Conservation (phyloP, 2,797 vertebrate species). For the Sitta carolinensis region DNA sequence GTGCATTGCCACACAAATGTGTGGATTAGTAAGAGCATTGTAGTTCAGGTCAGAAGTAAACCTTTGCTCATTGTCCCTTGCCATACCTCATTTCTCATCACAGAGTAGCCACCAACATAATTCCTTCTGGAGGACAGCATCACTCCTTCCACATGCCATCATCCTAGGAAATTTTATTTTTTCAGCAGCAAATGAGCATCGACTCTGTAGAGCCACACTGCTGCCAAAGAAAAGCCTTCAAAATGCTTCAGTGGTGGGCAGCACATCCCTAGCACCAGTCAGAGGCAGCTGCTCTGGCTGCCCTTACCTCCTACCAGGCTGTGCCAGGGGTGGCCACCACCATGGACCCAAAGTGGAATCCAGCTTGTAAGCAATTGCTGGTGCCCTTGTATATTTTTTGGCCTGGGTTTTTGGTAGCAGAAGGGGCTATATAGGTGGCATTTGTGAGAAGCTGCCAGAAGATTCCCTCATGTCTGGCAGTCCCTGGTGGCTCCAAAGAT, state of each 20-base stretch:
- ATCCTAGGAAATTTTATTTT: background rate
- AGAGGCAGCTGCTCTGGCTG: background rate
- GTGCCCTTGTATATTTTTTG: no score
- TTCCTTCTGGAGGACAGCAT: background rate
- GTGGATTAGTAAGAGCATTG: background rate
- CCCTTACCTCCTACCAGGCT: background rate
- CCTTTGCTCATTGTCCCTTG: background rate
- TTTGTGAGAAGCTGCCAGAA: background rate
- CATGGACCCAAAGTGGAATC: fast-evolving
- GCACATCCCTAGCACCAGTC: background rate
- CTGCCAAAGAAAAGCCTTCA: background rate
- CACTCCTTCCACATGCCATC: background rate
- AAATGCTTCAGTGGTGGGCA: background rate
- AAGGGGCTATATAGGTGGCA: no score
- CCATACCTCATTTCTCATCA: background rate
- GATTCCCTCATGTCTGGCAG: background rate
- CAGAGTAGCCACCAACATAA: background rate
- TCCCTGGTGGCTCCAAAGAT: background rate
- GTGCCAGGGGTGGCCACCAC: background rate
- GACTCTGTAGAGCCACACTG: background rate
- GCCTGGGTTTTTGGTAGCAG: background rate
- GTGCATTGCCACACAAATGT: background rate
- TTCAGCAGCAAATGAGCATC: background rate
- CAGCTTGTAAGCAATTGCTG: background rate
- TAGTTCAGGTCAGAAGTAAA: background rate